Conservation (phyloP, 2,888 invertebrate genomes). For the Mythimna lalbum region DNA sequence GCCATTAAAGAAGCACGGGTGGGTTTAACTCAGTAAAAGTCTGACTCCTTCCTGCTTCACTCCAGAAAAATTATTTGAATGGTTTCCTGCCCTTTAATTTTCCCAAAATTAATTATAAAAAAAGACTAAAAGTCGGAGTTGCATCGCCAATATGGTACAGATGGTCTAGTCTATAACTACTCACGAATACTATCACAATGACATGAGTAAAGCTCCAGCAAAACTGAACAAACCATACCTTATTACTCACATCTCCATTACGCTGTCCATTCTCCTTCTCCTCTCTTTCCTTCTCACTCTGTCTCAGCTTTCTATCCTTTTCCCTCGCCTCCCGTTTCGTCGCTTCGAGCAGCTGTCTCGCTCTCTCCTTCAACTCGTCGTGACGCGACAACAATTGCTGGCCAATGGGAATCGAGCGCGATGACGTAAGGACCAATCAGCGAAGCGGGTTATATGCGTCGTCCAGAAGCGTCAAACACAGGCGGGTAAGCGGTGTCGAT, state of each 20-base stretch:
- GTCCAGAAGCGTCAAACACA: conserved; percentile 75
- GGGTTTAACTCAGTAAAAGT: too few species aligned
- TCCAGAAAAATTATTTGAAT: too few species aligned
- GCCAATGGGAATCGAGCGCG: conserved; percentile 73
- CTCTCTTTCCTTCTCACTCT: conserved; percentile 84
- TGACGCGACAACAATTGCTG: conserved; percentile 95
- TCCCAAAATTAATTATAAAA: too few species aligned
- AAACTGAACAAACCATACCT: conserved; percentile 72
- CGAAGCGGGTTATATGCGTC: conserved; percentile 73
- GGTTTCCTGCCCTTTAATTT: too few species aligned
- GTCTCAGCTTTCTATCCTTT: conserved; percentile 78
- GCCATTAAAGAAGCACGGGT: too few species aligned
- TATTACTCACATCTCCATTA: conserved; percentile 83
- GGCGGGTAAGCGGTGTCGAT: conserved; percentile 76
- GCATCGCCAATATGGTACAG: too few species aligned
- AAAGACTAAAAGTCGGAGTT: too few species aligned
- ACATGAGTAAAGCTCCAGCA: conserved; percentile 7
- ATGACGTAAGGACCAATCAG: conserved; percentile 64
- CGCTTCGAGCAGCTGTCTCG: conserved; percentile 95
- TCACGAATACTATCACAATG: background rate
- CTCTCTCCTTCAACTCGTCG: conserved; percentile 96
- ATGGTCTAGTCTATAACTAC: too few species aligned
- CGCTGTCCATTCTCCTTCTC: conserved; percentile 87
- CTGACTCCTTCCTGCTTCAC: too few species aligned
- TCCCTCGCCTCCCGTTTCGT: conserved; percentile 93